phyloP scores from a whole-genome alignment of 2,113 vertebrate species.

The Porphyrio hochstetteri region DNA sequence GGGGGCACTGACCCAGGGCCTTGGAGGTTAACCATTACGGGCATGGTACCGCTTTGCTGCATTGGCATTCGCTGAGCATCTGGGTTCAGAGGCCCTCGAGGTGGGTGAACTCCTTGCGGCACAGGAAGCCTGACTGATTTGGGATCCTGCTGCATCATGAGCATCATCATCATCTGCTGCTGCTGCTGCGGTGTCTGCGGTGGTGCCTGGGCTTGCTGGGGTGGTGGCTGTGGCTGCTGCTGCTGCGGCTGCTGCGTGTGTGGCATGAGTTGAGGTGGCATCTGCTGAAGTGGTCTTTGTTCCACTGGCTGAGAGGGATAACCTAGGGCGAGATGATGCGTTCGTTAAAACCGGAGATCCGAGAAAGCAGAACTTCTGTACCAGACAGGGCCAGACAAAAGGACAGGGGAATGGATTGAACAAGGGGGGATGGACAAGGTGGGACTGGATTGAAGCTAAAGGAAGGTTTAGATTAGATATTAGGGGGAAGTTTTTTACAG shows the following conservation, averaged over 20 bases:
- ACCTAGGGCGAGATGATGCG: conserved; percentile 66
- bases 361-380: neutral
- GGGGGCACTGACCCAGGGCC: conserved; percentile 87
- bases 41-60: conserved; percentile 85
- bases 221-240: conserved; percentile 76
- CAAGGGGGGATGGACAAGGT: no score
- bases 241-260: conserved; percentile 81
- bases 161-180: conserved; percentile 95
- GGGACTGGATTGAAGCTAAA: no score
- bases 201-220: conserved; percentile 75
- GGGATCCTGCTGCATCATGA: conserved; percentile 94
- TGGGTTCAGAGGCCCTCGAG: conserved; percentile 81
- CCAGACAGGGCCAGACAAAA: neutral
- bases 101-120: conserved; percentile 84
- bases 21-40: conserved; percentile 94
- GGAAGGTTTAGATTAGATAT: no score
- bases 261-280: conserved; percentile 90
- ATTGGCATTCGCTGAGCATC: conserved; percentile 90
- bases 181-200: conserved; percentile 81
- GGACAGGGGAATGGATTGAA: no score
- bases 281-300: conserved; percentile 92
- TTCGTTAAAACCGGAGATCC: neutral
- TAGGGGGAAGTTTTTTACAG: no score
- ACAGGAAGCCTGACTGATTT: conserved; percentile 86
- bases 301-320: conserved; percentile 90